Percentiles rank a stretch among this genome's conserved stretches.
Evolutionary conservation across 2,888 invertebrate species (phyloP).

Genomic region (Dorcus parallelipipedus): DNA sequence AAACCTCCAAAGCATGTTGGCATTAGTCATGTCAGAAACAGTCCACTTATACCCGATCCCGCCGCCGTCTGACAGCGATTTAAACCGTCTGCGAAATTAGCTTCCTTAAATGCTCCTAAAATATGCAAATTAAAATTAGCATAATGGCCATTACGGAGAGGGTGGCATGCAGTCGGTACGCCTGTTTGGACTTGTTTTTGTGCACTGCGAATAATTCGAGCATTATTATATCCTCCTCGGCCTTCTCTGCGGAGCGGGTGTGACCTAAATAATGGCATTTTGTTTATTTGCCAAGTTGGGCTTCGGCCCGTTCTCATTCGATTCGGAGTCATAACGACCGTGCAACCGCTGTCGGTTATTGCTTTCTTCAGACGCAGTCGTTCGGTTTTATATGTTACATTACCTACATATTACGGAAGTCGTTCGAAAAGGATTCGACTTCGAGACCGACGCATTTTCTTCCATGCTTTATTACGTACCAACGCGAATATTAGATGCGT

Average conservation of each 20-base stretch:
- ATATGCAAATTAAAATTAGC: conserved; percentile 49
- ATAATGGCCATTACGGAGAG: conserved; percentile 38
- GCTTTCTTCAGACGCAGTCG: conserved; percentile 41
- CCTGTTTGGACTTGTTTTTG: conserved; percentile 32
- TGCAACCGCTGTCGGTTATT: conserved; percentile 44
- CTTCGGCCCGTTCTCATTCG: conserved; percentile 29
- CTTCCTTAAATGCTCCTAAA: conserved; percentile 47
- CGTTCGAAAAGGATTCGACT: background rate
- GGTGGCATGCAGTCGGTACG: background rate
- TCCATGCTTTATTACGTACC: too few relatives aligned
- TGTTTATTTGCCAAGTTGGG: conserved; percentile 42
- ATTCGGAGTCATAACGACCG: conserved; percentile 40
- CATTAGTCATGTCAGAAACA: conserved; percentile 39
- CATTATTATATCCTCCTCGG: conserved; percentile 40
- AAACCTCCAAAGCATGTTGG: conserved; percentile 28
- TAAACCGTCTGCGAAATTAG: conserved; percentile 35
- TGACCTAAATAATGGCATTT: conserved; percentile 42
- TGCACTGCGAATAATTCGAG: conserved; percentile 42
- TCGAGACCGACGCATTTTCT: too few relatives aligned
- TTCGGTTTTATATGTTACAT: conserved; percentile 37
- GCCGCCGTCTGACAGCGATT: conserved; percentile 21
- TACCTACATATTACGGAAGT: background rate
- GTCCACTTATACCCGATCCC: conserved; percentile 35
- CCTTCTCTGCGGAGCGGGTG: conserved; percentile 27
- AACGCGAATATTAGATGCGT: too few relatives aligned